These are phyloP conservation scores for Oryzaephilus surinamensis DNA, from an alignment of 1,140 invertebrate genomes.

Conservation along the genomic window DNA sequence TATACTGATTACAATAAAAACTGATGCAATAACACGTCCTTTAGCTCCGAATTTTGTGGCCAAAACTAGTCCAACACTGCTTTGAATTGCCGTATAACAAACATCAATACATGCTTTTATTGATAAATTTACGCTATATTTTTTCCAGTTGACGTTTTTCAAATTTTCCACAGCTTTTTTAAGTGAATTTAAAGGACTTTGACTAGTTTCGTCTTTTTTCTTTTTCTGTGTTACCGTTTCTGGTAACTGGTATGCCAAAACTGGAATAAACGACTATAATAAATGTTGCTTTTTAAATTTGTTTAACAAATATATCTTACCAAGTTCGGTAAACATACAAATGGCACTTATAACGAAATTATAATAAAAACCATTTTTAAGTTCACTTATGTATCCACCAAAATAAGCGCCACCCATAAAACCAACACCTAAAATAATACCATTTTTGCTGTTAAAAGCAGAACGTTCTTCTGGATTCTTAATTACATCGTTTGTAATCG, in stretches of 20 bases:
- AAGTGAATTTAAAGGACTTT: slow-evolving; percentile 3
- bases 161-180: slow-evolving; percentile 10
- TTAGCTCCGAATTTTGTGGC: too few relatives aligned
- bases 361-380: slow-evolving; percentile 10
- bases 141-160: slow-evolving; percentile 9
- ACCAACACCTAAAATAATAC: slow-evolving; percentile 5
- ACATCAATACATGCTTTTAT: too few relatives aligned
- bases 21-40: too few relatives aligned
- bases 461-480: slow-evolving; percentile 12
- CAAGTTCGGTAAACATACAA: slow-evolving; percentile 1
- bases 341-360: slow-evolving; percentile 8
- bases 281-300: background rate
- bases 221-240: slow-evolving; percentile 3
- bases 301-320: slow-evolving; percentile 10
- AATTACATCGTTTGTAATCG: slow-evolving; percentile 13
- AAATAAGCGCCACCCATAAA: slow-evolving; percentile 11
- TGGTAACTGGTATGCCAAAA: slow-evolving; percentile 2
- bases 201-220: background rate
- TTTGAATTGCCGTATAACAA: too few relatives aligned
- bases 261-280: slow-evolving; percentile 9
- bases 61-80: too few relatives aligned
- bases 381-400: slow-evolving; percentile 16
- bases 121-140: too few relatives aligned
- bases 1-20: too few relatives aligned
- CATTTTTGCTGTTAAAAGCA: slow-evolving; percentile 11